Evolutionary conservation across 2,113 vertebrate genomes (phyloP).

Genomic region (Capricornis sumatraensis): DNA sequence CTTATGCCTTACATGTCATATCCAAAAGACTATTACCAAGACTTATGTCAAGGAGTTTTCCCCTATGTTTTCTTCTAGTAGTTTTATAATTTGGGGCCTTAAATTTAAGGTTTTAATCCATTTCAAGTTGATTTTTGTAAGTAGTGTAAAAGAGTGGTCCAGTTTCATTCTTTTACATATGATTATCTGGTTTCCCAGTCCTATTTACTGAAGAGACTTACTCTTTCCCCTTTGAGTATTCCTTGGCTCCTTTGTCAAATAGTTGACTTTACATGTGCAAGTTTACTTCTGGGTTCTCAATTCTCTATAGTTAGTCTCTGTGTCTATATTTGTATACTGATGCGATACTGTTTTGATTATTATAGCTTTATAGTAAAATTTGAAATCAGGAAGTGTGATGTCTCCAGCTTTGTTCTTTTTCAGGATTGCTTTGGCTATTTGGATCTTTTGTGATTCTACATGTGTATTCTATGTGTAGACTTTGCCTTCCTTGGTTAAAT

Average conservation of each 20-base stretch:
- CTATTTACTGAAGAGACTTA: neutral
- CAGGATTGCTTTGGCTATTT: neutral
- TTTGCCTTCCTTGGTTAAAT: neutral
- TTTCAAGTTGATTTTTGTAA: neutral
- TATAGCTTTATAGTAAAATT: neutral
- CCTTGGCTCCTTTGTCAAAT: neutral
- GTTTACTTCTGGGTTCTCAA: neutral
- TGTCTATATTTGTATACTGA: neutral
- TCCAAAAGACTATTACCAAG: neutral
- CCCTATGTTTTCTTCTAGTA: neutral
- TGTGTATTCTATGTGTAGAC: no score
- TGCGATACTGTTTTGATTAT: neutral
- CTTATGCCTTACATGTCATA: neutral
- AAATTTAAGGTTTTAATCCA: neutral
- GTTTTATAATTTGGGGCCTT: neutral
- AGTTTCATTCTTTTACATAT: neutral
- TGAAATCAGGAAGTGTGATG: neutral
- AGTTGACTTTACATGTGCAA: neutral
- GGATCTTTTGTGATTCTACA: neutral
- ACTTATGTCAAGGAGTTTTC: neutral
- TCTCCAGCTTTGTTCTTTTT: neutral
- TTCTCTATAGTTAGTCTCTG: neutral
- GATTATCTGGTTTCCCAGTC: neutral
- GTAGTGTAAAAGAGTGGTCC: neutral
- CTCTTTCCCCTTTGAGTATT: neutral